Base-by-base conservation (phyloP, 2,888 invertebrate species). In the Hesperia comma region DNA sequence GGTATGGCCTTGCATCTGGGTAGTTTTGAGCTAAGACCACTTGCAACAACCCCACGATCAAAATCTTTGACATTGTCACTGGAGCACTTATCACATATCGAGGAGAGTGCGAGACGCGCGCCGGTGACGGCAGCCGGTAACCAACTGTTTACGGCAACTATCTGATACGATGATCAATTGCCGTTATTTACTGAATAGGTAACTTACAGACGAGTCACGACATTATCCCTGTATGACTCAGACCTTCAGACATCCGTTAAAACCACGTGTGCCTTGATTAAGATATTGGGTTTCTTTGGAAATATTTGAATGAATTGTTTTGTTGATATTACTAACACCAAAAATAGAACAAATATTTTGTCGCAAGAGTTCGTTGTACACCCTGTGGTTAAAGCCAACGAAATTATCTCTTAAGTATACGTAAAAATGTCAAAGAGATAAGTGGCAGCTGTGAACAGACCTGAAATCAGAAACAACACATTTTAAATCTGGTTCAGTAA, bases 141-240 rank as follows among this genome's bases (percentile, higher is more conserved):
- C 17, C 10, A 17, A 57, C 57, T 57, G 57, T 57, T 57, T 57
- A 41, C 57, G 21, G 7, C 41, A 37, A 15, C 46, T 46, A 46
- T 46, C 46, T 17, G 46, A 46, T 46, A 41, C 41, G 14, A 46
- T 15, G 46, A 46, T 46, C 46, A 15, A 46, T 46, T 46, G 46
- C 46, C 46, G 46, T 46, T 46, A 46, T 46, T 17, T 8, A 17
- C 46, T 46, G 46, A 46, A 14, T 8, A 46, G 46, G 46, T 7
- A 15, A 17, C 6, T 8, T 6, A 15, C 46, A 46, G 46, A 46
- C 15, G 46, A 15, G 15, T 17, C 46, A 46, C 15, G 17, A 7
- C 17, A 15, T 17, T 46, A 7, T 6, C 4, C 5, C n/a, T 8
- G 12, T 41, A 41, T 46, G 46, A 46, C 7, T 46, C 15, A 46